Evolutionary conservation across 2,113 vertebrate species (phyloP), one percentile per base, ranked within the genome.

Genomic region (Mastomys coucha): DNA sequence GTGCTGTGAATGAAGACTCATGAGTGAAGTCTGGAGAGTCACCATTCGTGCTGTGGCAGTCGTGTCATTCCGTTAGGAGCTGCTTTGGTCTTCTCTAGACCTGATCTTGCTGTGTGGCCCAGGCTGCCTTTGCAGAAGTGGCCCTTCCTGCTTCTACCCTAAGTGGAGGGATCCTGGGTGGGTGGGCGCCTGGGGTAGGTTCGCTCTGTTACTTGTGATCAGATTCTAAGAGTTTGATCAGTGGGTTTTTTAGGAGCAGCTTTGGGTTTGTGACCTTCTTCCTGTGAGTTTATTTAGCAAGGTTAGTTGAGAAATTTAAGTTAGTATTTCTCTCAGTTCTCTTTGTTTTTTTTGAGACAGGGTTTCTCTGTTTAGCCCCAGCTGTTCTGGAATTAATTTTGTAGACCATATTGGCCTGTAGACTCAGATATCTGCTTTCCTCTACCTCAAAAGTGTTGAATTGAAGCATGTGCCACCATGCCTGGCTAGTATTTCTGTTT

Each of bases 241-340:
- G 77, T 67, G 73, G 28, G 45, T 45, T 80, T 92, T 80, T 78
- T 33, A 85, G 53, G 88, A n/a, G 51, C 36, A 94, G 65, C 39
- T 91, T 92, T 14, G n/a, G 36, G 49, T 89, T 89, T 33, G 3
- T 91, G 63, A 28, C 36, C n/a, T 88, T 81, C 88, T 89, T 72
- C 14, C 89, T 97, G 4, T 97, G 95, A 51, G 26, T 80, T 87
- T 14, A 69, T 90, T 96, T 96, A 67, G 93, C 53, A 33, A 45
- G 14, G 31, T 75, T 17, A 65, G 7, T 86, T 88, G 0, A 7
- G 39, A n/a, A 70, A 26, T 87, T 94, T 94, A 96, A 93, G 63
- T 22, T n/a, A 90, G 58, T 49, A 91, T 42, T 85, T 97, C 70
- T 8, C 51, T 58, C 67, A 39, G 69, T 75, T 88, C 33, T 72